Evolutionary conservation across 2,113 vertebrate genomes (phyloP).

Genomic region (Condylura cristata): DNA sequence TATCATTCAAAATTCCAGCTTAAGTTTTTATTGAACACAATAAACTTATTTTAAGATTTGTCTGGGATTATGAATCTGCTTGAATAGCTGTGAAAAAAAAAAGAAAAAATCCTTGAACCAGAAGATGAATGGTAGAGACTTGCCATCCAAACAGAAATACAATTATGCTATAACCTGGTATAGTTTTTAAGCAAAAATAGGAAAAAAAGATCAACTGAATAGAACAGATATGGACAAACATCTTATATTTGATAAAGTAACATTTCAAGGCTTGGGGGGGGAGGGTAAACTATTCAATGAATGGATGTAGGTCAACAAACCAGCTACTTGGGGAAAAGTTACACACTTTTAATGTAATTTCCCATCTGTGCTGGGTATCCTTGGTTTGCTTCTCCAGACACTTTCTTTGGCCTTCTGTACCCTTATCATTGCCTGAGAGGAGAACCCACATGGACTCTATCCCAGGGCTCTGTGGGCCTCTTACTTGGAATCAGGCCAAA

Average conservation of each 20-base stretch:
- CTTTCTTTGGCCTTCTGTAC: background rate
- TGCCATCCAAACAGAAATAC: slow-evolving; percentile 47
- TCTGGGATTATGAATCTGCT: slow-evolving; percentile 30
- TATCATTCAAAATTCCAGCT: background rate
- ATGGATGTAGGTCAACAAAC: background rate
- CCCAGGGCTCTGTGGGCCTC: background rate
- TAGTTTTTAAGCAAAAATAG: background rate
- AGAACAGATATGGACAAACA: background rate
- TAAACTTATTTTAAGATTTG: background rate
- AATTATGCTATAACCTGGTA: background rate
- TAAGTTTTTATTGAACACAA: background rate
- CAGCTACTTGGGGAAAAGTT: background rate
- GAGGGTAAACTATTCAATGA: background rate
- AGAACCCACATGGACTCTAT: background rate
- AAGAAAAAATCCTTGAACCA: slow-evolving; percentile 42
- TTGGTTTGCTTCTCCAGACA: background rate
- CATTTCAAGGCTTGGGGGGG: background rate
- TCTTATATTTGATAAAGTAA: background rate
- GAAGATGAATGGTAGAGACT: background rate
- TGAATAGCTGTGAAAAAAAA: background rate
- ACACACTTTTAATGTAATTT: background rate
- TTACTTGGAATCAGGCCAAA: background rate
- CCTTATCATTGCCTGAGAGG: background rate
- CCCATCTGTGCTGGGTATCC: background rate
- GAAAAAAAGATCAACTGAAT: slow-evolving; percentile 1